Percentiles rank a stretch among this genome's conserved stretches.
phyloP scores from a whole-genome alignment of 2,113 vertebrate species.

The Chionis minor region DNA sequence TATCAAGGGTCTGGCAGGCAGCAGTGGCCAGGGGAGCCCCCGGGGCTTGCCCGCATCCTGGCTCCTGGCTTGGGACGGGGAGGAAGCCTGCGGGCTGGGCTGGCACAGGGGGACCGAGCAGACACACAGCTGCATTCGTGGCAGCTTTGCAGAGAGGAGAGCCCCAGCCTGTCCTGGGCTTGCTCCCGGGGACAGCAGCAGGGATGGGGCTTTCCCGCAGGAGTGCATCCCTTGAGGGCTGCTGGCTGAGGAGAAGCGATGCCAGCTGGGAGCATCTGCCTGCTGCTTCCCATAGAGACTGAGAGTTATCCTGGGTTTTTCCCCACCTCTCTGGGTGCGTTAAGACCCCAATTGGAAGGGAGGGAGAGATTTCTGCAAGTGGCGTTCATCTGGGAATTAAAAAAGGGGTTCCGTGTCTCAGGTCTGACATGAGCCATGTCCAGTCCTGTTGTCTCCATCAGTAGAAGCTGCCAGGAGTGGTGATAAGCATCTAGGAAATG shows the following conservation, averaged over 20 bases:
- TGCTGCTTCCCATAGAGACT: background rate
- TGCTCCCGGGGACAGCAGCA: background rate
- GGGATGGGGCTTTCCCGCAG: background rate
- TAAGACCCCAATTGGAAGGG: background rate
- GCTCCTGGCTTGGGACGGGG: background rate
- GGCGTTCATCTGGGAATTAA: background rate
- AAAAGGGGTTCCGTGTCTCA: background rate
- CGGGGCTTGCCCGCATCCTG: background rate
- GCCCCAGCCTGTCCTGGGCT: background rate
- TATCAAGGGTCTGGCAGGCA: background rate
- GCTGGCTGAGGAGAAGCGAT: background rate
- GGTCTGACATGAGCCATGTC: background rate
- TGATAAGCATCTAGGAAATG: background rate
- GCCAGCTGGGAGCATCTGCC: background rate
- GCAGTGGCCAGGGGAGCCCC: background rate
- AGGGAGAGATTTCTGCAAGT: background rate
- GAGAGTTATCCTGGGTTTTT: background rate
- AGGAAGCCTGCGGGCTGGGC: background rate
- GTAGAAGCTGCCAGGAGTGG: background rate
- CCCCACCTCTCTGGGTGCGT: accelerated
- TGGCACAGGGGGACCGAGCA: background rate
- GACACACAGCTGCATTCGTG: background rate
- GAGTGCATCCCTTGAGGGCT: background rate
- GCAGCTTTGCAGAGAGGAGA: background rate
- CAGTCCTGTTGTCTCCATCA: background rate